Evolutionary conservation across 2,797 vertebrate genomes (phyloP).

Genomic region (Pachyuromys duprasi): DNA sequence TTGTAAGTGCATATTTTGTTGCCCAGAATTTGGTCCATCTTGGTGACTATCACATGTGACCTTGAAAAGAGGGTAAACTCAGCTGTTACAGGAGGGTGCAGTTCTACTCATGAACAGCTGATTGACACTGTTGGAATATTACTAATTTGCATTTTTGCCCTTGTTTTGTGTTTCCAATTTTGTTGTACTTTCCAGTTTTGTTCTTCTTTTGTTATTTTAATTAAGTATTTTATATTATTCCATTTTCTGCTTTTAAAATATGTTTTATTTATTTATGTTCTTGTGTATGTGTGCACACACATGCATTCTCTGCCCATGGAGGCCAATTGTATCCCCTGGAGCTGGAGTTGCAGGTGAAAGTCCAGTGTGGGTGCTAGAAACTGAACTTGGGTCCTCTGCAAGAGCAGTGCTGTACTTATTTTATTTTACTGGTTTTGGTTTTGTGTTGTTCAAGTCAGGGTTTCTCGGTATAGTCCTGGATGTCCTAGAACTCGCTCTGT

Average conservation of each 20-base stretch:
- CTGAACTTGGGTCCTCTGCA: neutral
- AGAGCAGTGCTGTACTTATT: neutral
- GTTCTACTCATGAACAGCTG: neutral
- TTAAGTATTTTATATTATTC: neutral
- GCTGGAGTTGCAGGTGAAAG: neutral
- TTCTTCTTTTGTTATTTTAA: neutral
- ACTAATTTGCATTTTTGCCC: neutral
- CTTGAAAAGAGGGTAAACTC: neutral
- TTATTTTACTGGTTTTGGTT: no score
- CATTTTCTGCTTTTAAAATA: neutral
- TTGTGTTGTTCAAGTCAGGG: no score
- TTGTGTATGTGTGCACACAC: neutral
- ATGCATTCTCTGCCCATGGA: neutral
- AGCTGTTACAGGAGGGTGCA: neutral
- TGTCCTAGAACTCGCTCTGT: no score
- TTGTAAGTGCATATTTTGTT: neutral
- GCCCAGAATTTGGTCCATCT: neutral
- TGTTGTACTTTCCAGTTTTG: neutral
- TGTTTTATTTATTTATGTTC: neutral
- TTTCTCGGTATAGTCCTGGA: no score
- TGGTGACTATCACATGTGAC: neutral
- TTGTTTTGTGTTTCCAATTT: neutral
- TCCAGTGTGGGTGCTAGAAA: neutral
- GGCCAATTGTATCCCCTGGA: neutral
- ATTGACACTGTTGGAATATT: neutral